Percentiles rank a stretch among this genome's conserved stretches.
These are phyloP conservation scores for Amphiura filiformis DNA, from an alignment of 35 echinoderm and acorn worm species.

Conservation along the genomic window DNA sequence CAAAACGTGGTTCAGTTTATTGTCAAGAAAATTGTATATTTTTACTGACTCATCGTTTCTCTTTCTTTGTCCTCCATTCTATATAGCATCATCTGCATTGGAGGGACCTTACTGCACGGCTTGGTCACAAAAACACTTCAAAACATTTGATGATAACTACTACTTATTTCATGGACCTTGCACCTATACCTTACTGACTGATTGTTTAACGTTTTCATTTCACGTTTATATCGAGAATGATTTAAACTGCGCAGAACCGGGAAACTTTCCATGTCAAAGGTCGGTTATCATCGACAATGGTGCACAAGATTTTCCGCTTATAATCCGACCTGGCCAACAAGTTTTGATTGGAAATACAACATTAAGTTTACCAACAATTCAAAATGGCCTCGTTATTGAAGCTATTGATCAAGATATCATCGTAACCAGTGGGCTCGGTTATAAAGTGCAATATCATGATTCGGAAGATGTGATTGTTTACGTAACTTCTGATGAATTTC, in stretches of 20 bases:
- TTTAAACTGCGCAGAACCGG: constrained; percentile 8
- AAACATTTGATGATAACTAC: constrained; percentile 75
- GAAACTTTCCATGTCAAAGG: constrained; percentile 20
- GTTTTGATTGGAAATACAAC: not conserved
- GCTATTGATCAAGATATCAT: constrained; percentile 54
- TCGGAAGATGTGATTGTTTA: constrained; percentile 40
- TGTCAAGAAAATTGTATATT: no score
- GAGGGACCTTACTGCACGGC: constrained; percentile 51
- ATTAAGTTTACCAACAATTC: constrained; percentile 25
- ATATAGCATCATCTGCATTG: not conserved
- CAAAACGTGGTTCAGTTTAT: no score
- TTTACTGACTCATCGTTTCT: no score
- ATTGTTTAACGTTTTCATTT: constrained; percentile 51
- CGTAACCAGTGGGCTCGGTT: constrained; percentile 65
- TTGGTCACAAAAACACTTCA: constrained; percentile 82
- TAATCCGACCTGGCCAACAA: constrained; percentile 27
- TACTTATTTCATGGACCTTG: constrained; percentile 67
- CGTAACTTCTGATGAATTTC: constrained; percentile 34
- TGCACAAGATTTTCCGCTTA: not conserved
- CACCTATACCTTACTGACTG: constrained; percentile 42
- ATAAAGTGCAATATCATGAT: constrained; percentile 60
- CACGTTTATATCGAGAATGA: constrained; percentile 65
- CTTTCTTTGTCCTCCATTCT: not conserved
- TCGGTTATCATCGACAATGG: constrained; percentile 60
- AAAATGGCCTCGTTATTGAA: constrained; percentile 52